Percentiles rank a stretch among this genome's conserved stretches.
These are phyloP conservation scores for Nymphalis c-album DNA, from an alignment of 2,888 invertebrate genomes.

Conservation along the genomic window DNA sequence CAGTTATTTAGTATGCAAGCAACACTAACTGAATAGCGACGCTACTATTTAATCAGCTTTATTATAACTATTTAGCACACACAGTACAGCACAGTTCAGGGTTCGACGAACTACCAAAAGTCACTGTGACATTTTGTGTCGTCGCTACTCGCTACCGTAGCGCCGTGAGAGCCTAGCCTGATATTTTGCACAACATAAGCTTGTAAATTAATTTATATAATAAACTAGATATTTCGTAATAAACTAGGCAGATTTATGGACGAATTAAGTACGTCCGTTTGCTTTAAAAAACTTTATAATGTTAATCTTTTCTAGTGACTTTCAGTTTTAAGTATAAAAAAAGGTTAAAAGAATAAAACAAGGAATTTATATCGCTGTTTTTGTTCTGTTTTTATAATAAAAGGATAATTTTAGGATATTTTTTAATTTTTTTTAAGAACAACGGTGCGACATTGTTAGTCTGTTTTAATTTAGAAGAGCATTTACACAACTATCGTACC, in stretches of 20 bases:
- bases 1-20: conserved; percentile 27
- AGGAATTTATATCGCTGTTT: too few species aligned
- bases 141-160: conserved; percentile 9
- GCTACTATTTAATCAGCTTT: conserved; percentile 34
- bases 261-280: too few species aligned
- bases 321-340: too few species aligned
- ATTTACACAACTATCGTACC: too few species aligned
- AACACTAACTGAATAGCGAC: conserved; percentile 15
- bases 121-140: conserved; percentile 37
- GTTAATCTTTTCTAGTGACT: too few species aligned
- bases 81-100: conserved; percentile 8
- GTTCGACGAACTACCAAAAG: conserved; percentile 42
- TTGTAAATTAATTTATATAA: neutral
- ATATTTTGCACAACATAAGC: conserved; percentile 45
- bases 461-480: too few species aligned
- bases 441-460: too few species aligned
- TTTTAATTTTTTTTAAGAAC: too few species aligned
- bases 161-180: conserved; percentile 25
- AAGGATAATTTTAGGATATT: too few species aligned
- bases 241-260: neutral
- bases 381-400: too few species aligned
- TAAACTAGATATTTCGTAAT: neutral
- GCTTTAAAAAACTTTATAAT: too few species aligned
- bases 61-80: conserved; percentile 33
- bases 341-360: too few species aligned